Base-by-base conservation (phyloP, 1,140 invertebrate species). In the Drosophila chauvacae region DNA sequence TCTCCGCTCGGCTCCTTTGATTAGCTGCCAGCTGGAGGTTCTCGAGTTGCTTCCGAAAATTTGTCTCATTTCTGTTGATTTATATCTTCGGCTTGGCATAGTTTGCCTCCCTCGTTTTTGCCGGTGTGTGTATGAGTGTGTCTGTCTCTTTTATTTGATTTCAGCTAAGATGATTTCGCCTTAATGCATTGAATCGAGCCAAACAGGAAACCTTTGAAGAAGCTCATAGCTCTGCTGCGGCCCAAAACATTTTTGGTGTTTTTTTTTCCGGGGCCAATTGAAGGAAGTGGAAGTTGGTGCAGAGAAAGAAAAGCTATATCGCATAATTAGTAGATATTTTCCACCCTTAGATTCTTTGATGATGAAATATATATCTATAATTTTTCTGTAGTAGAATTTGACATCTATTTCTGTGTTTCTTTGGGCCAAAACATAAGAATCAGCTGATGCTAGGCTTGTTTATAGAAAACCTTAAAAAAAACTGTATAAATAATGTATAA, bases 141-240 rank as follows among this genome's bases (percentile, higher is more conserved):
- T 35, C 7, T 59, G 26, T 58, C n/a, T 33, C 39, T 53, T 42
- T 69, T 58, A 69, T 78, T 78, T 62, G 66, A 64, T 78, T 77
- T 77, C 73, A 23, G 70, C 66, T 73, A 73, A 73, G 70, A 73
- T 73, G 70, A 77, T 77, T 78, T 79, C 28, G 65, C 66, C 76
- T 74, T 74, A 80, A 74, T 80, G 77, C 77, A 80, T 80, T 80
- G 76, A 80, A 80, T 80, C 71, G 77, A 73, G 51, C 77, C 77
- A 80, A 64, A 78, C 70, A 78, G 74, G 76, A 79, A 79, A 70
- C 76, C 76, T 78, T 78, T 78, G 76, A 78, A 78, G 71, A 75
- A 76, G 56, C 61, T 58, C 60, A 56, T 56, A 56, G 53, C 53
- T 56, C 53, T 56, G 28, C 51, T 11, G 64, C 45, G 42, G 35